Evolutionary conservation across 2,113 vertebrate genomes (phyloP).

Genomic region (Mesocricetus auratus): DNA sequence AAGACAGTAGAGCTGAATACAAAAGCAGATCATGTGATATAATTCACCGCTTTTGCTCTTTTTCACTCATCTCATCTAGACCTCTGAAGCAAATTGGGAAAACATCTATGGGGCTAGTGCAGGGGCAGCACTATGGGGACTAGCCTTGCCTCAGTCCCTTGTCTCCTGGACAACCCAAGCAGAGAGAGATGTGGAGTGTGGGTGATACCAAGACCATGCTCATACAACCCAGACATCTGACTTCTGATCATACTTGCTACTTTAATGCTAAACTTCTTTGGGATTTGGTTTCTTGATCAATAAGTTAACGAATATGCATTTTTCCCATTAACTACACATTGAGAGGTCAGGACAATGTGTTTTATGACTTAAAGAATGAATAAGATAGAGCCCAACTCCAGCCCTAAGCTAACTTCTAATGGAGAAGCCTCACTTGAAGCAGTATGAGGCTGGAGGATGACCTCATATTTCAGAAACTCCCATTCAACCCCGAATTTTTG

Average conservation of each 20-base stretch:
- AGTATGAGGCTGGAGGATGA: neutral
- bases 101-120: neutral
- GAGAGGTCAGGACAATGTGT: neutral
- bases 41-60: neutral
- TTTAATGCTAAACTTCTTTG: neutral
- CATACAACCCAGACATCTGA: neutral
- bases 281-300: neutral
- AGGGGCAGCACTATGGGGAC: neutral
- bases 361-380: neutral
- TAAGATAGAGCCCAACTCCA: neutral
- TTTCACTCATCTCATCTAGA: neutral
- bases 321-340: neutral
- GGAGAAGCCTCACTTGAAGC: neutral
- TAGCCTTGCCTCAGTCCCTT: neutral
- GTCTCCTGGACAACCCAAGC: neutral
- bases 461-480: neutral
- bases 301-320: neutral
- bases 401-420: neutral
- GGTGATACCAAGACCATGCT: neutral
- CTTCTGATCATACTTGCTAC: neutral
- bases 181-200: neutral
- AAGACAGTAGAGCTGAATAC: neutral
- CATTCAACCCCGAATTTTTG: neutral
- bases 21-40: neutral
- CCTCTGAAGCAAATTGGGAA: neutral